phyloP scores from a whole-genome alignment of 2,797 vertebrate species.

The Enteromius treurensis region DNA sequence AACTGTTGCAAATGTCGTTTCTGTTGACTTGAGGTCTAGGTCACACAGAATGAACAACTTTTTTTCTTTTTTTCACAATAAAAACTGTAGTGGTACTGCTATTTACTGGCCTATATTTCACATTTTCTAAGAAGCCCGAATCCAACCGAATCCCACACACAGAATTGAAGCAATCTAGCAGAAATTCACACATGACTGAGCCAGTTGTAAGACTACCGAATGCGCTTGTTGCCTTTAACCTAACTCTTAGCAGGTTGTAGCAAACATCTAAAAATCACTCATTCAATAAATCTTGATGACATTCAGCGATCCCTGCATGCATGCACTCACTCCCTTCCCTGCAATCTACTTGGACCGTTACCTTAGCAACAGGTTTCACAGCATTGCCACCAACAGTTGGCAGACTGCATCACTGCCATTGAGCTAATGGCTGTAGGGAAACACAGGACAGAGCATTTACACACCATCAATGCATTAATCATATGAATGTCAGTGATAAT shows the following conservation, averaged over 20 bases:
- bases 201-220: background rate
- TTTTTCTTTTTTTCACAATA: background rate
- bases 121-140: background rate
- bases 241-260: background rate
- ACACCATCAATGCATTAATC: conserved; percentile 22
- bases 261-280: conserved; percentile 31
- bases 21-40: background rate
- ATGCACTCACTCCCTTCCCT: conserved; percentile 16
- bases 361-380: conserved; percentile 69
- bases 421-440: conserved; percentile 44
- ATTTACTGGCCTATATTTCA: background rate
- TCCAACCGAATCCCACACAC: background rate
- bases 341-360: conserved; percentile 57
- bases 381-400: conserved; percentile 59
- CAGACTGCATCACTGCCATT: conserved; percentile 23
- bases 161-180: background rate
- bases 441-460: conserved; percentile 40
- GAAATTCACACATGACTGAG: conserved; percentile 6
- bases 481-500: background rate
- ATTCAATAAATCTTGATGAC: conserved; percentile 37
- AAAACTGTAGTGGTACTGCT: background rate
- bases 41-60: background rate
- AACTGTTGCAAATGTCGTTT: background rate
- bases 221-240: background rate
- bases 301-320: conserved; percentile 36